Evolutionary conservation across 2,888 invertebrate species (phyloP).

Genomic region (Thera britannica): DNA sequence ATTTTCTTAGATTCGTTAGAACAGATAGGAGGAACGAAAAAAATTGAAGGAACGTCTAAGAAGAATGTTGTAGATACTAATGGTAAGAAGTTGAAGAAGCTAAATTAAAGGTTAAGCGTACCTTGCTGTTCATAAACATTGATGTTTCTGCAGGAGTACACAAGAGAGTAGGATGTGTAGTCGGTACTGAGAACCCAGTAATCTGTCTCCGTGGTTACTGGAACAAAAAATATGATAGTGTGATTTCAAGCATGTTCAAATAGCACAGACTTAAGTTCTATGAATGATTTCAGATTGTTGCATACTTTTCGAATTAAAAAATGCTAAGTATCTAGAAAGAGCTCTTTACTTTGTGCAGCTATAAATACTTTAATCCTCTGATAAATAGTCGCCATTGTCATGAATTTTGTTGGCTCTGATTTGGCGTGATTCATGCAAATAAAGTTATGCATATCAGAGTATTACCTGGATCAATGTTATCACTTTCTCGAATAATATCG

Average conservation of each 20-base stretch:
- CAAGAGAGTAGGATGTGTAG: slow-evolving; percentile 86
- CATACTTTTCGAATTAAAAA: no score
- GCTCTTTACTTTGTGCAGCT: no score
- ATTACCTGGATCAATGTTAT: background rate
- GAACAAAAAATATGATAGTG: slow-evolving; percentile 15
- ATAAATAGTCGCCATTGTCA: background rate
- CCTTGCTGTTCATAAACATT: slow-evolving; percentile 73
- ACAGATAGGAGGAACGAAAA: background rate
- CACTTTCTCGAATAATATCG: background rate
- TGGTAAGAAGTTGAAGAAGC: background rate
- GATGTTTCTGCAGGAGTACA: slow-evolving; percentile 86
- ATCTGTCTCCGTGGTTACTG: slow-evolving; percentile 57
- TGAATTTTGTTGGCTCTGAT: background rate
- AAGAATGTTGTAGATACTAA: background rate
- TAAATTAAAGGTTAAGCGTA: slow-evolving; percentile 46
- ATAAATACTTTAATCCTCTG: no score
- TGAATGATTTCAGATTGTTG: no score
- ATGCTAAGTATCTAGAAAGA: no score
- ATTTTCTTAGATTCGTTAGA: background rate
- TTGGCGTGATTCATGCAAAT: slow-evolving; percentile 4
- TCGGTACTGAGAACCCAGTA: slow-evolving; percentile 88
- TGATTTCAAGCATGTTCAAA: no score
- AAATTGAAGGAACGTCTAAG: no score
- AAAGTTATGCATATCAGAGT: background rate
- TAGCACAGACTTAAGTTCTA: no score